Percentiles rank a stretch among this genome's conserved stretches.
These are phyloP conservation scores for Xenopus borealis DNA, from an alignment of 2,113 vertebrate species.

Conservation along the genomic window DNA sequence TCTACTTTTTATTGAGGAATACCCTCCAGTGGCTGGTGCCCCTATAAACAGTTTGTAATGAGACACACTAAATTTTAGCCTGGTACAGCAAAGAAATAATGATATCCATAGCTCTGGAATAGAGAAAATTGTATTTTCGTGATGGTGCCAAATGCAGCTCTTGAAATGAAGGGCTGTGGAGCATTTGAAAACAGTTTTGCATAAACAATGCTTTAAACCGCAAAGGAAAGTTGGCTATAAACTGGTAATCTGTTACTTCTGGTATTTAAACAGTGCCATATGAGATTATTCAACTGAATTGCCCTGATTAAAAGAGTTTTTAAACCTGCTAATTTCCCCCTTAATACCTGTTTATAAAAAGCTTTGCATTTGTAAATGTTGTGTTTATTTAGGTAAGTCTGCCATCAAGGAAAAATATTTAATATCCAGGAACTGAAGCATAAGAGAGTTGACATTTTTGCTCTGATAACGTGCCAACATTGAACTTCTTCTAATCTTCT, in stretches of 20 bases:
- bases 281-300: slow-evolving; percentile 53
- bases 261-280: slow-evolving; percentile 45
- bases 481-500: slow-evolving; percentile 28
- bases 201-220: slow-evolving; percentile 41
- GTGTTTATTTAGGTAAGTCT: slow-evolving; percentile 52
- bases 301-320: slow-evolving; percentile 48
- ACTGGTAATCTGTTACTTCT: slow-evolving; percentile 50
- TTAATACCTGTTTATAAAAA: slow-evolving; percentile 48
- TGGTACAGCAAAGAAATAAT: slow-evolving; percentile 18
- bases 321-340: slow-evolving; percentile 51
- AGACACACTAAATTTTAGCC: background rate
- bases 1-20: background rate
- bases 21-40: background rate
- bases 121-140: slow-evolving; percentile 47
- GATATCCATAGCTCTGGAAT: slow-evolving; percentile 12
- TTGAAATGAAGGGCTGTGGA: slow-evolving; percentile 40
- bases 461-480: slow-evolving; percentile 42
- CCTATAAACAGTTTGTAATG: background rate
- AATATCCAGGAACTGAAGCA: slow-evolving; percentile 48
- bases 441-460: slow-evolving; percentile 47
- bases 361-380: slow-evolving; percentile 36
- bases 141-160: slow-evolving; percentile 27
- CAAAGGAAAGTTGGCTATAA: slow-evolving; percentile 36
- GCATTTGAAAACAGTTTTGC: slow-evolving; percentile 50
- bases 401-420: slow-evolving; percentile 34